Conservation (phyloP, 2,888 invertebrate species). For the Ichneumon xanthorius region DNA sequence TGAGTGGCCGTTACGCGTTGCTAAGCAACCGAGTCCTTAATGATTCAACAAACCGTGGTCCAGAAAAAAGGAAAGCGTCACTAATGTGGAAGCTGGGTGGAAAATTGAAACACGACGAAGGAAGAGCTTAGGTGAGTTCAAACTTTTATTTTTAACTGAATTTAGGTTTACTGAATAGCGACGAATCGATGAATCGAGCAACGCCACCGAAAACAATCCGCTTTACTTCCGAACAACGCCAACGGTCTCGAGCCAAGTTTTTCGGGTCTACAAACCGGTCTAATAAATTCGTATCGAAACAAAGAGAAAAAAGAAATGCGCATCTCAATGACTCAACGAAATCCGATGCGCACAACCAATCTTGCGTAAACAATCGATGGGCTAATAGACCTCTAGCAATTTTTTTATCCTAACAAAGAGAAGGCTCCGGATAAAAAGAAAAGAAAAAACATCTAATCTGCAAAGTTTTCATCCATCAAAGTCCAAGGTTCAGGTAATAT, state of each 20-base stretch:
- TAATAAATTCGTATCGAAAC: background rate
- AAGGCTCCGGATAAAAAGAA: slow-evolving; percentile 29
- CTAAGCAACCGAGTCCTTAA: background rate
- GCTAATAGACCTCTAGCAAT: slow-evolving; percentile 18
- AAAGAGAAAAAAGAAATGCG: background rate
- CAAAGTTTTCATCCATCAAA: slow-evolving; percentile 65
- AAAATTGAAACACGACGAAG: background rate
- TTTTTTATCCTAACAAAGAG: slow-evolving; percentile 33
- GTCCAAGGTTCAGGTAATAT: slow-evolving; percentile 63
- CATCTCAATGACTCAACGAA: background rate
- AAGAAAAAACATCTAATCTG: slow-evolving; percentile 47
- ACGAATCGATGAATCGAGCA: background rate
- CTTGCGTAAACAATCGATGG: slow-evolving; percentile 41
- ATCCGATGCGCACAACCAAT: slow-evolving; percentile 6
- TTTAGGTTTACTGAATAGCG: background rate
- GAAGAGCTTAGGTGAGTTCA: background rate
- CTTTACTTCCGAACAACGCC: background rate
- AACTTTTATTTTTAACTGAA: background rate
- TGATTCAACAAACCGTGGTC: background rate
- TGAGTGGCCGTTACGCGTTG: background rate
- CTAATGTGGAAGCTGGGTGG: background rate
- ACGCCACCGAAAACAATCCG: background rate
- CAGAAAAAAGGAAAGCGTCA: background rate
- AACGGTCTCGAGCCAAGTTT: background rate
- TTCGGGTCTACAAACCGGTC: background rate